A percentile compares a stretch with the other conserved stretches of the same genome.
Evolutionary conservation across 2,797 vertebrate genomes (phyloP).

Genomic region (Xiphophorus birchmanni): DNA sequence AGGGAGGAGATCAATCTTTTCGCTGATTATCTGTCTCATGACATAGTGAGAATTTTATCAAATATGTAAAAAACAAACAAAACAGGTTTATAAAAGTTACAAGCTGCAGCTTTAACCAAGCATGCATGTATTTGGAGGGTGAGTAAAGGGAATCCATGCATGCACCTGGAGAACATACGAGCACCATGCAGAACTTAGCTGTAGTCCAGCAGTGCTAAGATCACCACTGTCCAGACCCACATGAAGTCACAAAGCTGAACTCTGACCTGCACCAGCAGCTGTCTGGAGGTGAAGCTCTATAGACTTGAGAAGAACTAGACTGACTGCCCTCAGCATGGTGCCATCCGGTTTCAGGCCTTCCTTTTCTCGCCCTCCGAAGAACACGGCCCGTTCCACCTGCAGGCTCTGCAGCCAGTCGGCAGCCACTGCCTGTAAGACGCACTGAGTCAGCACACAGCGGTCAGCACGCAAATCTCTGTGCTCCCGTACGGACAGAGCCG

Average conservation of each 20-base stretch:
- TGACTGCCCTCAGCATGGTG: slow-evolving; percentile 85
- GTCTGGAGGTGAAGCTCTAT: slow-evolving; percentile 82
- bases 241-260: not conserved
- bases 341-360: slow-evolving; percentile 69
- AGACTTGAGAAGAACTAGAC: slow-evolving; percentile 88
- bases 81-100: no score
- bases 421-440: slow-evolving; percentile 74
- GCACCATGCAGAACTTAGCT: not conserved
- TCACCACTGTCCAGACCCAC: not conserved
- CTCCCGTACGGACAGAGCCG: not conserved
- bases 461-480: slow-evolving; percentile 64
- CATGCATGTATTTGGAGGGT: no score
- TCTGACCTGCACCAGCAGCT: slow-evolving; percentile 52
- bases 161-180: no score
- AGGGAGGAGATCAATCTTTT: no score
- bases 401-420: slow-evolving; percentile 80
- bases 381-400: slow-evolving; percentile 62
- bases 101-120: no score
- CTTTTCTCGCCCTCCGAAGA: slow-evolving; percentile 81
- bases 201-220: not conserved
- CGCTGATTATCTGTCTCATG: no score
- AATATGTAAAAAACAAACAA: no score
- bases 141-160: no score
- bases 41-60: no score
- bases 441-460: slow-evolving; percentile 66